Evolutionary conservation across 2,113 vertebrate species (phyloP).

Genomic region (Xyliphius kryptos): DNA sequence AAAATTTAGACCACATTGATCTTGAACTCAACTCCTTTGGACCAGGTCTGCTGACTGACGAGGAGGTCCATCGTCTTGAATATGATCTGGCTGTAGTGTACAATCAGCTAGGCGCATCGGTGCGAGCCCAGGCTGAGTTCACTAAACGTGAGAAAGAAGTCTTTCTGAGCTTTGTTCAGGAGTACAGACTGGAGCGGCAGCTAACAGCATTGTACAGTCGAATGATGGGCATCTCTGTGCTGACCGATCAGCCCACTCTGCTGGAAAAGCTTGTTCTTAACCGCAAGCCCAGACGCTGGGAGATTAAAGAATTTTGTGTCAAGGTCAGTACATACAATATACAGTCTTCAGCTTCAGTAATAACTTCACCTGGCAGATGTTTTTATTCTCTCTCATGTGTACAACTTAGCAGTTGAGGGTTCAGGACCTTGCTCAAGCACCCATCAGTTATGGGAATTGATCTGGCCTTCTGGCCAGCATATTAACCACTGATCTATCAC

Average conservation of each 20-base stretch:
- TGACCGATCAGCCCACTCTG: constrained; percentile 51
- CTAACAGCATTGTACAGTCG: constrained; percentile 55
- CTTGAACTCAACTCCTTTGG: constrained; percentile 45
- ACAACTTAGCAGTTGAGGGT: too few relatives aligned
- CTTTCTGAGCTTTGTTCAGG: constrained; percentile 52
- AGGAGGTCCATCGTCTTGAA: constrained; percentile 57
- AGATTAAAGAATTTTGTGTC: constrained; percentile 59
- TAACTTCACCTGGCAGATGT: too few relatives aligned
- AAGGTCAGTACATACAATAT: constrained; percentile 51
- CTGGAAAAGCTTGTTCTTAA: constrained; percentile 55
- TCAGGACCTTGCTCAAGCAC: too few relatives aligned
- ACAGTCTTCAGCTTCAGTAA: too few relatives aligned
- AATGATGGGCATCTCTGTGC: constrained; percentile 51
- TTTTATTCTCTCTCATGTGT: too few relatives aligned
- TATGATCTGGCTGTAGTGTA: constrained; percentile 61
- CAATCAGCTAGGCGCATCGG: constrained; percentile 55
- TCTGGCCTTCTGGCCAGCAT: too few relatives aligned
- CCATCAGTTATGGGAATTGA: too few relatives aligned
- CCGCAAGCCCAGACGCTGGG: constrained; percentile 55
- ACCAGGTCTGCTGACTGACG: constrained; percentile 54
- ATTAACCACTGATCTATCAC: too few relatives aligned
- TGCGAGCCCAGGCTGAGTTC: constrained; percentile 50
- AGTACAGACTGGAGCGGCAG: constrained; percentile 60
- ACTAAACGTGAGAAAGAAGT: constrained; percentile 54
- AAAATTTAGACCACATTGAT: constrained; percentile 57